Percentiles rank a stretch among this genome's conserved stretches.
Evolutionary conservation across 1,140 invertebrate genomes (phyloP).

Genomic region (Ceratina australensis): DNA sequence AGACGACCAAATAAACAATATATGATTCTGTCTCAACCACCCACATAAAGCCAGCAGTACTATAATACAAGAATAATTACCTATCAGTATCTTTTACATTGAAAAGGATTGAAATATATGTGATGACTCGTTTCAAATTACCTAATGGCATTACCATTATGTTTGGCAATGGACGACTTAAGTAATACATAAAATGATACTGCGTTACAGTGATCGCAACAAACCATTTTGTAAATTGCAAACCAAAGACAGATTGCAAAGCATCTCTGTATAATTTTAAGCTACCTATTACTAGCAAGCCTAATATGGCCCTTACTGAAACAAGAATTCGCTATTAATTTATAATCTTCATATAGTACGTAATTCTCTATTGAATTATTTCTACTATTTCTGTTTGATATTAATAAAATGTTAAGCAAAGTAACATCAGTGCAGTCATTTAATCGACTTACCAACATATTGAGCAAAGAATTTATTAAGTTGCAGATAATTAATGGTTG

Average conservation of each 20-base stretch:
- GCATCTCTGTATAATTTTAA: slow-evolving; percentile 87
- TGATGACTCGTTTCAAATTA: slow-evolving; percentile 78
- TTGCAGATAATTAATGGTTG: slow-evolving; percentile 84
- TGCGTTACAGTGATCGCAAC: slow-evolving; percentile 92
- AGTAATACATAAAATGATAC: slow-evolving; percentile 99
- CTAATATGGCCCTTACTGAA: slow-evolving; percentile 91
- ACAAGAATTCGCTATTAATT: slow-evolving; percentile 68
- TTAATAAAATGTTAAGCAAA: slow-evolving; percentile 29
- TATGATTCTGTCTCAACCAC: slow-evolving; percentile 90
- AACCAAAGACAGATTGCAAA: slow-evolving; percentile 88
- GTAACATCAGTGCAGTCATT: slow-evolving; percentile 21
- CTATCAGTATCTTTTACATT: slow-evolving; percentile 15
- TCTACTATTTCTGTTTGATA: slow-evolving; percentile 13
- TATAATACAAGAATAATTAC: slow-evolving; percentile 79
- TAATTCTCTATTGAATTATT: too few relatives aligned
- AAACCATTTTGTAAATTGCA: slow-evolving; percentile 89
- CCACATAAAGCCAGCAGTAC: slow-evolving; percentile 91
- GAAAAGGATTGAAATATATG: neutral
- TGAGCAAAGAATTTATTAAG: slow-evolving; percentile 94
- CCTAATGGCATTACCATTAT: slow-evolving; percentile 95
- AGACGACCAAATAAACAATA: slow-evolving; percentile 90
- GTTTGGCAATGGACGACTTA: slow-evolving; percentile 96
- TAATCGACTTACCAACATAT: slow-evolving; percentile 89
- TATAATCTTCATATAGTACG: too few relatives aligned
- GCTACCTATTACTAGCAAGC: slow-evolving; percentile 86